Conservation (phyloP, 2,113 vertebrate species). For the Protobothrops mucrosquamatus region DNA sequence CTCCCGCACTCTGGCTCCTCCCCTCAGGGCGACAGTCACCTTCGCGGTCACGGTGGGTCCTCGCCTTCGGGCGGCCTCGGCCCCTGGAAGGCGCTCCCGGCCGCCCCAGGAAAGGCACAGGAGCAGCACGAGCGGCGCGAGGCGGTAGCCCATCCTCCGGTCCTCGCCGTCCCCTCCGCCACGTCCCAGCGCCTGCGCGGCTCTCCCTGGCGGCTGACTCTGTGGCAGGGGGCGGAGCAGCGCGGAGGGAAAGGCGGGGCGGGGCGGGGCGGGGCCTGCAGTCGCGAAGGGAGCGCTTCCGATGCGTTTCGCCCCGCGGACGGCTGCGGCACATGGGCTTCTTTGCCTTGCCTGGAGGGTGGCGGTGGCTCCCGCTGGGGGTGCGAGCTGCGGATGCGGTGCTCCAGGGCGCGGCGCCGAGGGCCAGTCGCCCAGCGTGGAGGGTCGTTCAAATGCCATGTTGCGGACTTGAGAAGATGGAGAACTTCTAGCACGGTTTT, state of each 20-base stretch:
- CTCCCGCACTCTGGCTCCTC: neutral
- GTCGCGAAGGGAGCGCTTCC: neutral
- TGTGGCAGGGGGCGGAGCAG: constrained; percentile 27
- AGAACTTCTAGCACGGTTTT: constrained; percentile 36
- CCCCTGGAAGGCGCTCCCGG: constrained; percentile 27
- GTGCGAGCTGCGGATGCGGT: neutral
- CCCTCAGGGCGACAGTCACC: constrained; percentile 53
- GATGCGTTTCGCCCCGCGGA: too few relatives aligned
- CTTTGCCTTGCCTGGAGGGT: neutral
- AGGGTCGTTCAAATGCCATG: constrained; percentile 36
- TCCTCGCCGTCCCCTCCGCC: neutral
- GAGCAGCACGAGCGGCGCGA: neutral
- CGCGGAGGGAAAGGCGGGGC: neutral
- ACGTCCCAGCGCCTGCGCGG: constrained; percentile 50
- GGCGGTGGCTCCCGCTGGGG: neutral
- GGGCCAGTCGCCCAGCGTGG: neutral
- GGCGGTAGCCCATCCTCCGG: neutral
- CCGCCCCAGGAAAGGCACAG: constrained; percentile 5
- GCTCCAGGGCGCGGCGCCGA: neutral
- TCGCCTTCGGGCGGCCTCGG: constrained; percentile 55
- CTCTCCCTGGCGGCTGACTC: neutral
- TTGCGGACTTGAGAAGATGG: constrained; percentile 3
- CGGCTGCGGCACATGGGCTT: neutral
- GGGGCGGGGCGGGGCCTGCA: too few relatives aligned
- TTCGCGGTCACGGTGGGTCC: constrained; percentile 73